Percentiles rank a stretch among this genome's conserved stretches.
These are phyloP conservation scores for Caenorhabditis briggsae DNA, from an alignment of 1,140 invertebrate genomes.

Conservation along the genomic window DNA sequence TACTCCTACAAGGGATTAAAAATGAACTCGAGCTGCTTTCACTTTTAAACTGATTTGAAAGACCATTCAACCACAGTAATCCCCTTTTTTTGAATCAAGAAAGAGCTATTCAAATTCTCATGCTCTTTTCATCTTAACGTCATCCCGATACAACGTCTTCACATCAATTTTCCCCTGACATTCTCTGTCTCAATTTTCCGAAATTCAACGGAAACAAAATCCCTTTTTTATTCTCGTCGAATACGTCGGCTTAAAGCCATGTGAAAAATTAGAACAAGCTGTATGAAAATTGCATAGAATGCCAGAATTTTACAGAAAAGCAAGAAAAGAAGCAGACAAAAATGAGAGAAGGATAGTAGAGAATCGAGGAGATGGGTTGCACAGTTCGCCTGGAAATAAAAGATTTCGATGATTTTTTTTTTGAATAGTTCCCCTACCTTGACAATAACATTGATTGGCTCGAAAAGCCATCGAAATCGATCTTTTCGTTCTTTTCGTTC, in stretches of 20 bases:
- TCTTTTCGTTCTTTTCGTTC: background rate
- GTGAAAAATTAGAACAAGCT: slow-evolving; percentile 28
- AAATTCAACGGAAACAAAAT: background rate
- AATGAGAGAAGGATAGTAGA: background rate
- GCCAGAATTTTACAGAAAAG: slow-evolving; percentile 26
- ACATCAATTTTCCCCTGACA: too few relatives aligned
- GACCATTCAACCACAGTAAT: too few relatives aligned
- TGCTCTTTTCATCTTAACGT: too few relatives aligned
- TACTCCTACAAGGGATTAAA: too few relatives aligned
- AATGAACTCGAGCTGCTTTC: too few relatives aligned
- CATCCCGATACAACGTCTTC: too few relatives aligned
- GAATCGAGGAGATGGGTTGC: slow-evolving; percentile 28
- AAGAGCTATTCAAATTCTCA: too few relatives aligned
- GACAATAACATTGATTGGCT: slow-evolving; percentile 44
- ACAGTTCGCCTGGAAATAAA: slow-evolving; percentile 14
- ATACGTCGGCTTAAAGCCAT: background rate
- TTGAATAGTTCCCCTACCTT: background rate
- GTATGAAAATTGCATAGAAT: slow-evolving; percentile 5
- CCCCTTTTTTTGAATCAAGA: too few relatives aligned
- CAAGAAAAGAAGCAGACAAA: background rate
- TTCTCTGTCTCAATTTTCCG: background rate
- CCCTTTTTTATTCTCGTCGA: background rate
- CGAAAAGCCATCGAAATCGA: background rate
- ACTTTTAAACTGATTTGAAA: too few relatives aligned
- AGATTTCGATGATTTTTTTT: background rate